Percentiles rank a stretch among this genome's conserved stretches.
These are phyloP conservation scores for Aphidoletes aphidimyza DNA, from an alignment of 2,888 invertebrate genomes.

Conservation along the genomic window DNA sequence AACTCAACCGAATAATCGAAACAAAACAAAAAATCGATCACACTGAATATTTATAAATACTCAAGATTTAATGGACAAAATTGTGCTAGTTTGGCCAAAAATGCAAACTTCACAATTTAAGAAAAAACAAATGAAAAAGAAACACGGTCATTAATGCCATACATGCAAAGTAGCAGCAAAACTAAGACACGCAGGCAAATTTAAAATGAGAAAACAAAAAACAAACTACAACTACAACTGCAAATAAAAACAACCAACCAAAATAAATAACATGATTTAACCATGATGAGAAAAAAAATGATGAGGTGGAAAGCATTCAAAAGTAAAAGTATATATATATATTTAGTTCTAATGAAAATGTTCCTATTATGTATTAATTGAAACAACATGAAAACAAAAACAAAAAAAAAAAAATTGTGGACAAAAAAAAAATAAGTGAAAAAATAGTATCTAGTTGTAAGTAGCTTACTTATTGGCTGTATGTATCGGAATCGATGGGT, in stretches of 20 bases:
- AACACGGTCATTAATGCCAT: background rate
- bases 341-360: slow-evolving; percentile 52
- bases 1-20: too few relatives aligned
- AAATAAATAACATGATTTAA: too few relatives aligned
- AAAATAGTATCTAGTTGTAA: slow-evolving; percentile 4
- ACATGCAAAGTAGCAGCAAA: background rate
- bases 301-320: background rate
- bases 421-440: background rate
- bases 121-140: background rate
- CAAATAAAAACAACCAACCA: background rate
- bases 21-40: background rate
- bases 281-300: background rate
- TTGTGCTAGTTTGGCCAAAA: slow-evolving; percentile 5
- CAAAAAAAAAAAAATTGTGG: background rate
- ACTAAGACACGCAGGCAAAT: too few relatives aligned
- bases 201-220: too few relatives aligned
- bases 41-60: background rate
- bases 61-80: background rate
- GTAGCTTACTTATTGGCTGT: background rate
- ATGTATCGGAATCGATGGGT: slow-evolving; percentile 7
- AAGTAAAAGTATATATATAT: background rate
- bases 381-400: background rate
- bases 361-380: slow-evolving; percentile 51
- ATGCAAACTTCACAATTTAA: background rate
- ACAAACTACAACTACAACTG: background rate